phyloP scores from a whole-genome alignment of 2,797 vertebrate species.

The Echeneis naucrates region DNA sequence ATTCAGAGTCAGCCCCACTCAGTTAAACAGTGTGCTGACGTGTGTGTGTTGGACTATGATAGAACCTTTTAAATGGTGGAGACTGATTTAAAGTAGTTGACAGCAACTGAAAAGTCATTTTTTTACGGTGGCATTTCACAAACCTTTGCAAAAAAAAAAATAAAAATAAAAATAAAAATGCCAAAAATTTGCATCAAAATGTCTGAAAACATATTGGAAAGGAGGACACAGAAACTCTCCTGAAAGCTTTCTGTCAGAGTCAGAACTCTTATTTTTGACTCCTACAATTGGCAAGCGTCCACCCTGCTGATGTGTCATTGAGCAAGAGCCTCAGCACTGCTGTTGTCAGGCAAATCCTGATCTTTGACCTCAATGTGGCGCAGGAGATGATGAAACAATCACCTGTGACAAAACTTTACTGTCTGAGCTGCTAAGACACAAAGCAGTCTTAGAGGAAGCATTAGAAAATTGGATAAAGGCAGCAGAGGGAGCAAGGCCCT shows the following conservation, averaged over 20 bases:
- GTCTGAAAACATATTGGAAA: background rate
- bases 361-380: constrained; percentile 12
- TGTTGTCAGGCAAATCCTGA: constrained; percentile 13
- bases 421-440: constrained; percentile 5
- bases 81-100: constrained; percentile 26
- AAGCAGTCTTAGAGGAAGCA: background rate
- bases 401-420: background rate
- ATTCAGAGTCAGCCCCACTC: constrained; percentile 10
- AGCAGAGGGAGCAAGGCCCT: constrained; percentile 42
- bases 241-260: background rate
- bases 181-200: background rate
- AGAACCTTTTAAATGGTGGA: constrained; percentile 22
- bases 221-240: background rate
- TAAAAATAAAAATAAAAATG: no score
- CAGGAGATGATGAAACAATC: background rate
- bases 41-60: constrained; percentile 16
- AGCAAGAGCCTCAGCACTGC: background rate
- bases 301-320: constrained; percentile 4
- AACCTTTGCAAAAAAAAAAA: no score
- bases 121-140: no score
- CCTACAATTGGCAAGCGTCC: background rate
- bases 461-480: constrained; percentile 5
- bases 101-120: no score
- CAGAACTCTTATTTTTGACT: background rate
- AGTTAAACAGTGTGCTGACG: background rate